Evolutionary conservation across 2,797 vertebrate species (phyloP).

Genomic region (Tamandua tetradactyla): DNA sequence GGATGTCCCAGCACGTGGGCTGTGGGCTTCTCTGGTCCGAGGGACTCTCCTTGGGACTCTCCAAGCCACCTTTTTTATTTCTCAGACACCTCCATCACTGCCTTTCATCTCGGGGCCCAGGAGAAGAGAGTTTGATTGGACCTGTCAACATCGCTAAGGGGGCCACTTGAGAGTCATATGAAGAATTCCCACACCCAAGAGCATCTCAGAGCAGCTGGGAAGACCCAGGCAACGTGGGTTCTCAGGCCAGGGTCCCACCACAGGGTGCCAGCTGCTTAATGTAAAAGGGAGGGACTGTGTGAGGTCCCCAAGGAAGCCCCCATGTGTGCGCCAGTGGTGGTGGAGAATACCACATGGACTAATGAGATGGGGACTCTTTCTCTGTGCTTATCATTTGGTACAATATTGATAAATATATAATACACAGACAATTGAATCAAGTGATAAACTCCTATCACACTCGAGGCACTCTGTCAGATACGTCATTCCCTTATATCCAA

Average conservation of each 20-base stretch:
- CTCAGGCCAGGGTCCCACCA: no score
- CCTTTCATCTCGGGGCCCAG: constrained; percentile 60
- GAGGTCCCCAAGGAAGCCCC: constrained; percentile 50
- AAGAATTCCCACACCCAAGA: constrained; percentile 48
- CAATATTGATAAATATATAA: background rate
- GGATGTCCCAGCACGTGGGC: background rate
- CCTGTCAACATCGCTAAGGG: constrained; percentile 54
- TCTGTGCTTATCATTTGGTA: background rate
- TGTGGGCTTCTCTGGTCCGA: background rate
- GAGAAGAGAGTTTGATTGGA: constrained; percentile 61
- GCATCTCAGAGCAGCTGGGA: constrained; percentile 33
- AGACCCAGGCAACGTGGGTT: background rate
- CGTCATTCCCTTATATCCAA: background rate
- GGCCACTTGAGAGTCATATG: constrained; percentile 71
- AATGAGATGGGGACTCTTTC: background rate
- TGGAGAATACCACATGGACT: background rate
- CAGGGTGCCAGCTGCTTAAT: constrained; percentile 41
- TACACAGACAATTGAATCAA: background rate
- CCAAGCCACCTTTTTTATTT: constrained; percentile 54
- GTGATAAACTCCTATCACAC: background rate
- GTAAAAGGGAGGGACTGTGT: constrained; percentile 43
- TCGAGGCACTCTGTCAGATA: background rate
- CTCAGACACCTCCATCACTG: constrained; percentile 56
- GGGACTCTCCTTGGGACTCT: constrained; percentile 9
- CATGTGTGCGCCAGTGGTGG: background rate